Base-by-base conservation (phyloP, 2,888 invertebrate genomes). In the Cataglyphis cursor region DNA sequence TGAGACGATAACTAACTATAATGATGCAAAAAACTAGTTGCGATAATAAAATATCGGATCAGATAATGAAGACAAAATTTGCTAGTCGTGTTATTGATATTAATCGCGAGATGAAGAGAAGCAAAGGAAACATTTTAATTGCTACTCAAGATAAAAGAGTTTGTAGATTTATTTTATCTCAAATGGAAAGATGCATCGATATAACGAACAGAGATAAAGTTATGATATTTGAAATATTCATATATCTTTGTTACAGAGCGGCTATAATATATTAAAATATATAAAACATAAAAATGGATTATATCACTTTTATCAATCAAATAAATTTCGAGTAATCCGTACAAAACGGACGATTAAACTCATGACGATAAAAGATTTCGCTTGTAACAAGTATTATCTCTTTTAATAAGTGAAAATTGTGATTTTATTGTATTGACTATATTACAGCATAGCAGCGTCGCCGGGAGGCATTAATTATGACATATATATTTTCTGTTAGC, bases 41-140 rank as follows among this genome's bases (percentile, higher is more conserved):
- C n/a, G 21, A 65, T 28, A 76, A 57, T 57, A 10, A 76, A 41
- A 1, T 28, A 65, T 75, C 24, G 15, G 6, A 68, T 54, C 35
- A 31, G 24, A 57, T 66, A 66, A 65, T 21, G 8, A 75, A 74
- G 48, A 51, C 35, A 74, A 74, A 74, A 8, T 51, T 51, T n/a
- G 2, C 28, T 59, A 28, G 15, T 28, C 28, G 24, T 12, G n/a
- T 1, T 35, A 35, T 62, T 41, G 12, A 62, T 62, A 51, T 51
- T 15, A 51, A 74, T 62, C 5, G 21, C 21, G 12, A 62, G 2
- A 74, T 44, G 9, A 61, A 72, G 24, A 18, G 35, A 48, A 74
- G 18, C n/a, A 61, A 62, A 62, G 4, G 48, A 61, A 31, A 15
- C n/a, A 9, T 61, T 48, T 62, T 44, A 74, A 61, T 74, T 44